These are phyloP conservation scores for Nixonia krombeini DNA, from an alignment of 1,140 invertebrate genomes.

Conservation along the genomic window DNA sequence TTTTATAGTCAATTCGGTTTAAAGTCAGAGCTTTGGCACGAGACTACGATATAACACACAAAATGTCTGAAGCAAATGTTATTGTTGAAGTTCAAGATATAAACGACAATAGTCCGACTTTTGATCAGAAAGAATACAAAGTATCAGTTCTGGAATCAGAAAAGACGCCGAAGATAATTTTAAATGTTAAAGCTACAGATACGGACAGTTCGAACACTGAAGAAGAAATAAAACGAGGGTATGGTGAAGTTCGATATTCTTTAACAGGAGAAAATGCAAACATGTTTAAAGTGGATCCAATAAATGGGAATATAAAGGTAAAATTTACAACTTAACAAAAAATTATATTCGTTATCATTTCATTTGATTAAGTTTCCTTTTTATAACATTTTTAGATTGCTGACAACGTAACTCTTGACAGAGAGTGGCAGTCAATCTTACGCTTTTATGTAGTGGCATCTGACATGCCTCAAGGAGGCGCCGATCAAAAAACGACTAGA, in stretches of 20 bases:
- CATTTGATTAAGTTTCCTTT: background rate
- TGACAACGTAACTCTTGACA: slow-evolving; percentile 79
- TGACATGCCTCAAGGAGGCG: slow-evolving; percentile 79
- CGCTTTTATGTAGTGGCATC: slow-evolving; percentile 80
- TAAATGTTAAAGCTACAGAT: slow-evolving; percentile 80
- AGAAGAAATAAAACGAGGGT: slow-evolving; percentile 76
- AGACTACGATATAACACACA: slow-evolving; percentile 76
- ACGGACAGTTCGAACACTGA: slow-evolving; percentile 77
- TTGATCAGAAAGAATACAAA: slow-evolving; percentile 79
- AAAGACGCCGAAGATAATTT: slow-evolving; percentile 77
- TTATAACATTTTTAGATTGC: slow-evolving; percentile 71
- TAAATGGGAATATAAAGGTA: slow-evolving; percentile 77
- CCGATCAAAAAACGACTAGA: slow-evolving; percentile 76
- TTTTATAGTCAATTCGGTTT: slow-evolving; percentile 74
- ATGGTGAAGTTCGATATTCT: slow-evolving; percentile 78
- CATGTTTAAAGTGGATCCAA: slow-evolving; percentile 79
- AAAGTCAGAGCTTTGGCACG: slow-evolving; percentile 80
- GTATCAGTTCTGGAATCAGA: slow-evolving; percentile 80
- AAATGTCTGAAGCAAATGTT: slow-evolving; percentile 79
- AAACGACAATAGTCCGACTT: slow-evolving; percentile 85
- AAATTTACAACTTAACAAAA: slow-evolving; percentile 15
- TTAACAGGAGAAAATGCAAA: slow-evolving; percentile 80
- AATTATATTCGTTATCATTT: no score
- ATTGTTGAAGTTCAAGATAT: slow-evolving; percentile 81
- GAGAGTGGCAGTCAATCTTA: slow-evolving; percentile 80